Evolutionary conservation across 2,113 vertebrate species (phyloP).

Genomic region (Limanda limanda): DNA sequence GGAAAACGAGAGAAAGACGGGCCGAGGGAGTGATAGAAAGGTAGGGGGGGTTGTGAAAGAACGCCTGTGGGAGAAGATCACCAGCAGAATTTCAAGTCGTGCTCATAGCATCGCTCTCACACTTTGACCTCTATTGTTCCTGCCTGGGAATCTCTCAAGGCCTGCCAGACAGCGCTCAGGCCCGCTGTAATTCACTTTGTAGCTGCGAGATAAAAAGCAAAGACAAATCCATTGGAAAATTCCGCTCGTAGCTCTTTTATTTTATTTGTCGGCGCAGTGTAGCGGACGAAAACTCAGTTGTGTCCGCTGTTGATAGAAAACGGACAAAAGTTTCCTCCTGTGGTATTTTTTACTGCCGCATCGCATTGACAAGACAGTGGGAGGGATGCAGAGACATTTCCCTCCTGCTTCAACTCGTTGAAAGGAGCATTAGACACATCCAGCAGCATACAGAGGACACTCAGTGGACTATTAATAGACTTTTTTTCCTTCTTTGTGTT

Average conservation of each 20-base stretch:
- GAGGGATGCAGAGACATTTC: conserved; percentile 46
- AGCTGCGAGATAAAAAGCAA: conserved; percentile 63
- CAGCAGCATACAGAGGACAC: conserved; percentile 53
- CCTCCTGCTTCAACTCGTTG: conserved; percentile 46
- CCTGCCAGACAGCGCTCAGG: conserved; percentile 61
- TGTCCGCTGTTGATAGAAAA: conserved; percentile 48
- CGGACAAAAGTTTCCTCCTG: conserved; percentile 39
- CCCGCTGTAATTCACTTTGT: conserved; percentile 63
- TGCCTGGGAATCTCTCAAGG: conserved; percentile 65
- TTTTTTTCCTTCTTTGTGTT: conserved; percentile 39
- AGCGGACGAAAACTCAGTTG: conserved; percentile 46
- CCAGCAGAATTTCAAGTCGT: conserved; percentile 65
- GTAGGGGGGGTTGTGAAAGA: conserved; percentile 45
- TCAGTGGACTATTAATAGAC: conserved; percentile 54
- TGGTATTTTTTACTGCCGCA: conserved; percentile 32
- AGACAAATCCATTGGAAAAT: conserved; percentile 61
- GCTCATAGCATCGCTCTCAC: conserved; percentile 53
- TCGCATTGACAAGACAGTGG: conserved; percentile 32
- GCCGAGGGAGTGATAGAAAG: conserved; percentile 26
- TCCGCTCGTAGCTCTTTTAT: conserved; percentile 41
- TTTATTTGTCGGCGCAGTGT: conserved; percentile 68
- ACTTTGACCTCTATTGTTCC: conserved; percentile 69
- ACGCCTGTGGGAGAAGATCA: conserved; percentile 52
- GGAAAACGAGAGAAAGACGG: conserved; percentile 15
- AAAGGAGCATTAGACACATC: conserved; percentile 53